Conservation (phyloP, 2,797 vertebrate genomes). For the Acridotheres tristis region DNA sequence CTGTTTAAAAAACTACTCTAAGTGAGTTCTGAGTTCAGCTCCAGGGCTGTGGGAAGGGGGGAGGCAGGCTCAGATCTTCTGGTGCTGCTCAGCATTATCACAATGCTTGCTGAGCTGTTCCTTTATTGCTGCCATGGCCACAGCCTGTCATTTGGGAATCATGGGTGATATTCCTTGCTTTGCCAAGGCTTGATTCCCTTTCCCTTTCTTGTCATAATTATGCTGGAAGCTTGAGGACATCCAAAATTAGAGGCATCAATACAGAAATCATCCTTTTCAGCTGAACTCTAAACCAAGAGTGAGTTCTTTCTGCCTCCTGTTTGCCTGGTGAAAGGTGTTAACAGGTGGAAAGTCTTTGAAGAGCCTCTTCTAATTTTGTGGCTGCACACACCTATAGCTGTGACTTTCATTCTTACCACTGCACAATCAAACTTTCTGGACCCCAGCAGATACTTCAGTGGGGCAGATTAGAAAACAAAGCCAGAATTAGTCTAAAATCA, state of each 20-base stretch:
- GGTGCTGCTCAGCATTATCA: not conserved
- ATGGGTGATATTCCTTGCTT: not conserved
- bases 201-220: not conserved
- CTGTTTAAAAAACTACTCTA: not conserved
- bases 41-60: not conserved
- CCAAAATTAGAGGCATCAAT: constrained; percentile 17
- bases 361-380: not conserved
- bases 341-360: not conserved
- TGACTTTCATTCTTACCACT: not conserved
- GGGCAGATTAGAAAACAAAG: not conserved
- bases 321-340: not conserved
- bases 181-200: not conserved
- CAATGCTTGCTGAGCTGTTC: not conserved
- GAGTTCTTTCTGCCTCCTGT: not conserved
- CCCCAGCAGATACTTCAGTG: not conserved
- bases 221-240: not conserved
- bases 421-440: not conserved
- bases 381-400: not conserved
- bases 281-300: not conserved
- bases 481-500: not conserved
- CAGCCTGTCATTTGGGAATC: not conserved
- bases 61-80: not conserved
- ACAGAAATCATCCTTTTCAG: not conserved
- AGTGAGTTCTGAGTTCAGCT: constrained; percentile 7
- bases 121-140: not conserved